Evolutionary conservation across 1,140 invertebrate genomes (phyloP), one percentile per base, ranked within the genome.

Genomic region (Scaptodrosophila lebanonensis): DNA sequence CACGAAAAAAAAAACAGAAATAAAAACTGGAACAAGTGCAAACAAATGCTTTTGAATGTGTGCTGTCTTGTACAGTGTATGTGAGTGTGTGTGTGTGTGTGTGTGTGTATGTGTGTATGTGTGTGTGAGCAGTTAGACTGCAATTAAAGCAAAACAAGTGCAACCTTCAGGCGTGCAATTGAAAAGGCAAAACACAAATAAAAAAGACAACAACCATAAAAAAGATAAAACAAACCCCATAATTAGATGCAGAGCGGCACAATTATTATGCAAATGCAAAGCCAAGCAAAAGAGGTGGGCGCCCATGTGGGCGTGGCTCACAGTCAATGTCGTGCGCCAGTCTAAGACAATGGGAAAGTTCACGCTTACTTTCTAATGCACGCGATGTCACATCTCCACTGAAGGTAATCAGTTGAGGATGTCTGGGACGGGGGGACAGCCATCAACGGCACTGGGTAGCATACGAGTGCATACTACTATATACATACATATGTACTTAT

Each of bases 291-390:
- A 9, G 12, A 8, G n/a, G 38, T 11, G 57, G 62, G 57, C 49
- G 57, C 12, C 27, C 8, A 22, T 5, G 30, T 17, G 16, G 33
- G 11, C 16, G 18, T 62, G 30, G 18, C 33, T 22, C 39, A 27
- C 39, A 49, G 33, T 43, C 48, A 44, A 54, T 57, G 60, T 42
- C 47, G 27, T 51, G 30, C 11, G n/a, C 1, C 18, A 32, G 36
- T 27, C 33, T 42, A 50, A 54, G 52, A 60, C 32, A 54, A 66
- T 72, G 69, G 39, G 69, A 71, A 66, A 70, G 66, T 66, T 70
- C 57, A 62, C 69, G 69, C 62, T 72, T 53, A 72, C 69, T 72
- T 72, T 72, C 69, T 72, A 70, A 43, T 58, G 58, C 68, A 71
- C 68, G 68, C 68, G 51, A 71, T 66, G 58, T 56, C 45, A 66